Evolutionary conservation across 2,113 vertebrate genomes (phyloP), one percentile per base, ranked within the genome.

Genomic region (Psilopogon haemacephalus): DNA sequence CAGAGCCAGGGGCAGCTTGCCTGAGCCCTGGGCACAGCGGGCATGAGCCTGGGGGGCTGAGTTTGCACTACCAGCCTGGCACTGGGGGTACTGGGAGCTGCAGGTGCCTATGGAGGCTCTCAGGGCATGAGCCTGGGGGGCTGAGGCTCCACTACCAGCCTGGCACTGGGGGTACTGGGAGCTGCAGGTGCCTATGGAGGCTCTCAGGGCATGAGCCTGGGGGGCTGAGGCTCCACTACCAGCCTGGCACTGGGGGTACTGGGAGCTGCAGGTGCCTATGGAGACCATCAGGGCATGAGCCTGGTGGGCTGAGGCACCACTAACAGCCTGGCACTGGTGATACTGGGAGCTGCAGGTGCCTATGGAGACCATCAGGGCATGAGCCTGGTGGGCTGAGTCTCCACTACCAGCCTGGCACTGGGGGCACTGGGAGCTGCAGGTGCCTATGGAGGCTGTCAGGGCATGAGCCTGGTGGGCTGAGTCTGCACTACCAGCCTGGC

Each of bases 21-120:
- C 15, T 12, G 35, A 67, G 54, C 10, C 11, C 35, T 12, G 8
- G 27, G 21, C 65, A 38, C 0, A 2, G 24, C 1, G 0, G 7
- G 11, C 26, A 30, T 42, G 78, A 55, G 44, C 2, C 2, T 7
- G 20, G n/a, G n/a, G n/a, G n/a, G n/a, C n/a, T n/a, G n/a, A n/a
- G n/a, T n/a, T n/a, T n/a, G n/a, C n/a, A n/a, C n/a, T n/a, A n/a
- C n/a, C n/a, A n/a, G n/a, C n/a, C n/a, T n/a, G n/a, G n/a, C n/a
- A n/a, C n/a, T n/a, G n/a, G n/a, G n/a, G n/a, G n/a, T n/a, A n/a
- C 3, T 2, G n/a, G 48, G 27, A 38, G 17, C 35, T 35, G 55
- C 10, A 2, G 44, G 15, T 4, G 32, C 32, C 30, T 5, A 1
- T 17, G 27, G 63, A 27, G 38, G 30, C n/a, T n/a, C n/a, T n/a